Conservation (phyloP, 2,888 invertebrate species). For the Hyalella azteca region DNA sequence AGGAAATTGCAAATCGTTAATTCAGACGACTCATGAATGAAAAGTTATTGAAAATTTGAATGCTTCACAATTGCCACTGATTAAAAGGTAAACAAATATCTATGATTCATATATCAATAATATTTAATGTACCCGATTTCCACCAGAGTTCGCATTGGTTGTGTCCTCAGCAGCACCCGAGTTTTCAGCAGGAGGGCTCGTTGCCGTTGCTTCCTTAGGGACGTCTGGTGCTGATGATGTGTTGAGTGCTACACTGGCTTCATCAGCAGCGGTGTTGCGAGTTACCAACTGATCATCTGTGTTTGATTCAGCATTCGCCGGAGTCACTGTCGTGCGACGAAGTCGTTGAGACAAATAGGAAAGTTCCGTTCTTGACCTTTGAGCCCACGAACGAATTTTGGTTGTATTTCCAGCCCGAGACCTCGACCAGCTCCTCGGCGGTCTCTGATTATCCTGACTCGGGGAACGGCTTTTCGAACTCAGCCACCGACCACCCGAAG, state of each 20-base stretch:
- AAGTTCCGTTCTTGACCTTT: neutral
- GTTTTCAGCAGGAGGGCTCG: neutral
- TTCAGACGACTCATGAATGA: no score
- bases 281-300: neutral
- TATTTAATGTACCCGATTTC: neutral
- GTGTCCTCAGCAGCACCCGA: neutral
- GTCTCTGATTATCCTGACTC: neutral
- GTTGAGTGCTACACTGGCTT: no score
- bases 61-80: no score
- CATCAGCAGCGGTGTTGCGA: no score
- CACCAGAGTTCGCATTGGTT: neutral
- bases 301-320: neutral
- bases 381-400: neutral
- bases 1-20: no score
- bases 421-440: neutral
- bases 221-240: neutral
- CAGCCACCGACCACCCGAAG: neutral
- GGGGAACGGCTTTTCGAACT: neutral
- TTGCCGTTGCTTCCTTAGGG: neutral
- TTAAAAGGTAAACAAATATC: neutral
- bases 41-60: no score
- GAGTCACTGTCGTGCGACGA: neutral
- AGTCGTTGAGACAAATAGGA: constrained; percentile 1
- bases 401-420: neutral
- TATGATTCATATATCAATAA: neutral